Percentiles rank a stretch among this genome's conserved stretches.
Evolutionary conservation across 2,113 vertebrate species (phyloP).

Genomic region (Chrysemys picta): DNA sequence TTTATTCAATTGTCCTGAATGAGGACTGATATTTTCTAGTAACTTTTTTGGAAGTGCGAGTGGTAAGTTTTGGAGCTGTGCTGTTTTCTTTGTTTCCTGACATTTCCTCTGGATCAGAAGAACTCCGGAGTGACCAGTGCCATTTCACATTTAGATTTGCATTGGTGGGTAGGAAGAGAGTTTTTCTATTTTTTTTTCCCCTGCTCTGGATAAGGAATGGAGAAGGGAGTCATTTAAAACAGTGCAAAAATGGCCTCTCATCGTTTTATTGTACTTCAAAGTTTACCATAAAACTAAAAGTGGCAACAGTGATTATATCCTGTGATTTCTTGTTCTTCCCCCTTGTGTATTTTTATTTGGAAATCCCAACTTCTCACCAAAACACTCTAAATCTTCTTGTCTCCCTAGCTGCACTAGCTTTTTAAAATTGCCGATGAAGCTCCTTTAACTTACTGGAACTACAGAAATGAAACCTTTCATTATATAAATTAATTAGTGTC

Average conservation of each 20-base stretch:
- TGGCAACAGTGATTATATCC: constrained; percentile 60
- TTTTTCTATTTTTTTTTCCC: not conserved
- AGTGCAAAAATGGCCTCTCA: constrained; percentile 49
- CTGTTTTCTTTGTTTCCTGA: not conserved
- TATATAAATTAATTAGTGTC: constrained; percentile 65
- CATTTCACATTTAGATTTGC: not conserved
- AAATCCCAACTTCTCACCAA: constrained; percentile 50
- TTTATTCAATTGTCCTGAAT: not conserved
- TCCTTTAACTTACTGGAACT: constrained; percentile 36
- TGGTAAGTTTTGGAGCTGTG: not conserved
- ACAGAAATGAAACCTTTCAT: constrained; percentile 52
- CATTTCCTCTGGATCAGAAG: not conserved
- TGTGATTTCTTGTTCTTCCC: constrained; percentile 50
- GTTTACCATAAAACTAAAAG: constrained; percentile 60
- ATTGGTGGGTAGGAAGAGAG: not conserved
- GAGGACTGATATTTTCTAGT: not conserved
- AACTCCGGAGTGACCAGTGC: not conserved
- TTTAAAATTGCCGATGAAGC: constrained; percentile 11
- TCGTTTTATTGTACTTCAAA: constrained; percentile 62
- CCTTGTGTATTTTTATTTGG: constrained; percentile 58
- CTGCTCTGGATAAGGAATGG: not conserved
- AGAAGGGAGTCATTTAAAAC: constrained; percentile 32
- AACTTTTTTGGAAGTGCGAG: not conserved
- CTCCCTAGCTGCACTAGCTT: constrained; percentile 22
- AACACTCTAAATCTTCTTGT: constrained; percentile 6